Evolutionary conservation across 2,113 vertebrate genomes (phyloP), one percentile per base, ranked within the genome.

Genomic region (Phalacrocorax brasilianus): DNA sequence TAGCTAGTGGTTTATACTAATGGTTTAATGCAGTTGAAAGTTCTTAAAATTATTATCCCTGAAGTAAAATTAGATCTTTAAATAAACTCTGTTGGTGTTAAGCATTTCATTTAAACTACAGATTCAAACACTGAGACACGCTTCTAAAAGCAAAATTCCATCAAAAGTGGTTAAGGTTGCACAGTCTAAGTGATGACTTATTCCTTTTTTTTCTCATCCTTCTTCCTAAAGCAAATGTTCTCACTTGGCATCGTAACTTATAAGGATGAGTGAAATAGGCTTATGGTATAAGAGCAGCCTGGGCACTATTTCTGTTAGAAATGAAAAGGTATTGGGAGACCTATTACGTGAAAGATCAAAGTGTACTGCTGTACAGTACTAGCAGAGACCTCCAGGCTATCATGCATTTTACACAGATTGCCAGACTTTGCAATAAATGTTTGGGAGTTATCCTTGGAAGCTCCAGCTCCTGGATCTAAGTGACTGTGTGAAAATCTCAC

Each of bases 271-370:
- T 88, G 86, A 85, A 95, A 92, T 17, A 90, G 76, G 58, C 76
- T 94, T 91, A 86, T 38, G 22, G 38, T n/a, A 5, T 73, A 95
- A 95, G 5, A 84, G 59, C 72, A 86, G 92, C 50, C 55, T 71
- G 76, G 72, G 75, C 79, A 80, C 72, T 92, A 85, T 62, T 95
- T 86, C 63, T 88, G 35, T 66, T 76, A 83, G 79, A 95, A 94
- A 80, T 92, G 83, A 92, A 96, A 95, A 92, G 63, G 88, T 86
- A 93, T 50, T 91, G 85, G 76, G 45, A 97, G 91, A 96, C 80
- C 75, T 91, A 47, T 93, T 88, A 88, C 4, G 44, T 53, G 91
- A 88, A 95, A 94, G 79, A 91, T 91, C 65, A 94, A 92, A 89
- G 90, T 19, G 35, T 85, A 76, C 45, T 47, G 56, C 58, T 80